Conservation (phyloP, 1,140 invertebrate genomes). For the Bilobella aurantiaca region DNA sequence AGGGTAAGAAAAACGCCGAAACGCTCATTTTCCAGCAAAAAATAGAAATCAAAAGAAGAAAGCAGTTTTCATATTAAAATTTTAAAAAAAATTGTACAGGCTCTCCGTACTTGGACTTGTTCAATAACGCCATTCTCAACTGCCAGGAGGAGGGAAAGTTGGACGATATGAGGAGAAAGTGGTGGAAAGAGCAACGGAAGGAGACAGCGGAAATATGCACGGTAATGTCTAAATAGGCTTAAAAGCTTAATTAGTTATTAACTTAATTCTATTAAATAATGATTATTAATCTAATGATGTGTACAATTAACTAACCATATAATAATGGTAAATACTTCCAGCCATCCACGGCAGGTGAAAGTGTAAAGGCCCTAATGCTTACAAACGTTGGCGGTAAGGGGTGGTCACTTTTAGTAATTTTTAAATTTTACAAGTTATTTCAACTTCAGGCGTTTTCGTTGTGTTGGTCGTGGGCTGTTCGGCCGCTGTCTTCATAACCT, state of each 20-base stretch:
- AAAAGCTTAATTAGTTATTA: too few species aligned
- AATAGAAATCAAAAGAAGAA: too few species aligned
- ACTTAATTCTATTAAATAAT: not conserved
- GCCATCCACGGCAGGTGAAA: slow-evolving; percentile 21
- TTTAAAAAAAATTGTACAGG: slow-evolving; percentile 46
- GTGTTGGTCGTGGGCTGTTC: slow-evolving; percentile 61
- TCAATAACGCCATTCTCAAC: slow-evolving; percentile 77
- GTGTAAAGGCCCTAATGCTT: slow-evolving; percentile 48
- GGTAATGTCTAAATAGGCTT: slow-evolving; percentile 47
- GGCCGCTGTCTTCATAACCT: slow-evolving; percentile 53
- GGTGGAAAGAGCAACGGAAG: slow-evolving; percentile 87
- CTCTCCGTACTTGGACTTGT: slow-evolving; percentile 73
- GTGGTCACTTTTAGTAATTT: not conserved
- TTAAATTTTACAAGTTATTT: not conserved
- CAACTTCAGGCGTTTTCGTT: slow-evolving; percentile 56
- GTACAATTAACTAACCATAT: too few species aligned
- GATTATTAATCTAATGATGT: not conserved
- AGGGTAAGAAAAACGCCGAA: slow-evolving; percentile 52
- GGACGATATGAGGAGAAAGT: slow-evolving; percentile 85
- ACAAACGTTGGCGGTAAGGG: slow-evolving; percentile 65
- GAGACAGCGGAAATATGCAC: slow-evolving; percentile 58
- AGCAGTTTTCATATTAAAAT: not conserved
- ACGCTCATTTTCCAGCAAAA: not conserved
- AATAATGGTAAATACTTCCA: too few species aligned
- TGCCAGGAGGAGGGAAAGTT: slow-evolving; percentile 86